phyloP scores from a whole-genome alignment of 2,113 vertebrate species.

The rat (Rattus norvegicus) region GRCr8 NC_086027.1:77683001-77683500 shows the following conservation, averaged over 20 bases:
- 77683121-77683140: background rate
- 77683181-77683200: background rate
- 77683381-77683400: background rate
- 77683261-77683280: background rate
- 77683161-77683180: background rate
- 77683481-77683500: background rate
- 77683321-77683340: background rate
- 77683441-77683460: background rate
- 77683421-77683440: background rate
- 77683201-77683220: background rate
- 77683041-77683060: background rate
- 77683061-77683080: background rate
- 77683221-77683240: background rate
- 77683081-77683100: background rate
- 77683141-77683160: too few relatives aligned
- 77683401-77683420: background rate
- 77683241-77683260: background rate
- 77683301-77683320: background rate
- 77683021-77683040: background rate
- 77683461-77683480: background rate
- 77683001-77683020: background rate
- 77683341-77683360: background rate
- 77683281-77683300: background rate
- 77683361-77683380: background rate
- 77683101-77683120: background rate